A percentile compares a stretch with the other conserved stretches of the same genome.
These are phyloP conservation scores for Ectemnius continuus DNA, from an alignment of 2,888 invertebrate genomes.

Conservation along the genomic window DNA sequence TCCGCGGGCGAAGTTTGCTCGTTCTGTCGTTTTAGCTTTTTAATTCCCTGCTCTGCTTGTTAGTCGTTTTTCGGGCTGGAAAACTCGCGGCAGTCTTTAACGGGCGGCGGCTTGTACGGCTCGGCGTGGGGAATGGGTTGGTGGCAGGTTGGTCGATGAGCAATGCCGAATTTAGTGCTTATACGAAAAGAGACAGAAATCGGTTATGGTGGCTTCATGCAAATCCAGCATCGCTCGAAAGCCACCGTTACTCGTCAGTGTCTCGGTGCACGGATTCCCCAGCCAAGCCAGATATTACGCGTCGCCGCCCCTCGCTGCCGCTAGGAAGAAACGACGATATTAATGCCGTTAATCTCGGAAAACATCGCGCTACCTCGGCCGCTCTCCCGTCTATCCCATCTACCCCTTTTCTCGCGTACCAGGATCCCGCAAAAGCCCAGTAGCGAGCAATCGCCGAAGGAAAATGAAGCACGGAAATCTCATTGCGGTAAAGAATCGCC, in stretches of 20 bases:
- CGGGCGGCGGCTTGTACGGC: too few species aligned
- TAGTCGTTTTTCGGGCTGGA: not conserved
- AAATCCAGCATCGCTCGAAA: constrained; percentile 46
- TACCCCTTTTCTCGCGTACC: not conserved
- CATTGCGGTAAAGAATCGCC: not conserved
- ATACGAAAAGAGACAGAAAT: constrained; percentile 50
- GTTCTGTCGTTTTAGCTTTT: not conserved
- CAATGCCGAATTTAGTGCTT: constrained; percentile 60
- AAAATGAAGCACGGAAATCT: not conserved
- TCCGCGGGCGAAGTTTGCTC: not conserved
- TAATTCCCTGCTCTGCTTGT: not conserved
- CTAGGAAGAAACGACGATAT: constrained; percentile 19
- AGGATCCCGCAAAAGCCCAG: not conserved
- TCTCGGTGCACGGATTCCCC: constrained; percentile 20
- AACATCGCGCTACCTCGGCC: constrained; percentile 1
- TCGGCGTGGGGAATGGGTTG: too few species aligned
- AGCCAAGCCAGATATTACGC: constrained; percentile 29
- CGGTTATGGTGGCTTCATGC: constrained; percentile 60
- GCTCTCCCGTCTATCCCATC: not conserved
- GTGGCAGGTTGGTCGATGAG: not conserved
- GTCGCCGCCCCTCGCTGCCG: constrained; percentile 9
- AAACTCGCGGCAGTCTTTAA: not conserved
- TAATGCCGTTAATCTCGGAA: constrained; percentile 32
- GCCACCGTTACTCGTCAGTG: constrained; percentile 31
- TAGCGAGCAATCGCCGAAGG: not conserved